phyloP scores from a whole-genome alignment of 2,888 invertebrate species.

The Scrobipalpa costella region DNA sequence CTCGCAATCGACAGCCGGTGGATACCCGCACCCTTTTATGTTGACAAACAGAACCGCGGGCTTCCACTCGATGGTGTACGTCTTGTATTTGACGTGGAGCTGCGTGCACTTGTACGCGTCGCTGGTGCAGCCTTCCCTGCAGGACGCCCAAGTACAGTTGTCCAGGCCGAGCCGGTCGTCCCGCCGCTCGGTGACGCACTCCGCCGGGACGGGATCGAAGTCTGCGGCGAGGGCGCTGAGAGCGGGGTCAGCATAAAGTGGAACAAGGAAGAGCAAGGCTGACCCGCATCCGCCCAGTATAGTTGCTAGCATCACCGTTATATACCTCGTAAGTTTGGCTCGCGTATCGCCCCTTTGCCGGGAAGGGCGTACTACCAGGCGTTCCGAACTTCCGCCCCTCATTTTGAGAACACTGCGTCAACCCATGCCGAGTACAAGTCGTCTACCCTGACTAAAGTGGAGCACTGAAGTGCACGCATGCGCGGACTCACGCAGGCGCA shows the following conservation, averaged over 20 bases:
- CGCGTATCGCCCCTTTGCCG: slow-evolving; percentile 68
- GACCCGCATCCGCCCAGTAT: slow-evolving; percentile 72
- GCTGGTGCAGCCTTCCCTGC: slow-evolving; percentile 90
- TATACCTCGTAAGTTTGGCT: slow-evolving; percentile 69
- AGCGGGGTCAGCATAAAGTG: slow-evolving; percentile 76
- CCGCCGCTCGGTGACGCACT: slow-evolving; percentile 85
- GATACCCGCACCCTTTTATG: slow-evolving; percentile 92
- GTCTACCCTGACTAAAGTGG: slow-evolving; percentile 40
- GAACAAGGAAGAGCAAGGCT: slow-evolving; percentile 74
- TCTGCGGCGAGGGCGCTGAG: slow-evolving; percentile 85
- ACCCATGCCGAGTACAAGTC: slow-evolving; percentile 60
- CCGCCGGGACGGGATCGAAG: slow-evolving; percentile 87
- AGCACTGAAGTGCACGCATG: slow-evolving; percentile 45
- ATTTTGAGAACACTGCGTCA: slow-evolving; percentile 71
- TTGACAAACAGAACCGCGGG: slow-evolving; percentile 87
- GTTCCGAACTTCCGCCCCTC: slow-evolving; percentile 75
- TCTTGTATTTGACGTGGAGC: slow-evolving; percentile 83
- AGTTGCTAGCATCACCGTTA: slow-evolving; percentile 70
- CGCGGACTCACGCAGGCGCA: slow-evolving; percentile 58
- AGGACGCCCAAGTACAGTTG: slow-evolving; percentile 91
- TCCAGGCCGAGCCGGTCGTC: slow-evolving; percentile 87
- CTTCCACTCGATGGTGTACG: slow-evolving; percentile 72
- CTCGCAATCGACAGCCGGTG: slow-evolving; percentile 87
- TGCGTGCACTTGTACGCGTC: slow-evolving; percentile 87
- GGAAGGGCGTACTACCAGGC: slow-evolving; percentile 67